phyloP scores from a whole-genome alignment of 2,113 vertebrate species.

The Rhinichthys klamathensis region DNA sequence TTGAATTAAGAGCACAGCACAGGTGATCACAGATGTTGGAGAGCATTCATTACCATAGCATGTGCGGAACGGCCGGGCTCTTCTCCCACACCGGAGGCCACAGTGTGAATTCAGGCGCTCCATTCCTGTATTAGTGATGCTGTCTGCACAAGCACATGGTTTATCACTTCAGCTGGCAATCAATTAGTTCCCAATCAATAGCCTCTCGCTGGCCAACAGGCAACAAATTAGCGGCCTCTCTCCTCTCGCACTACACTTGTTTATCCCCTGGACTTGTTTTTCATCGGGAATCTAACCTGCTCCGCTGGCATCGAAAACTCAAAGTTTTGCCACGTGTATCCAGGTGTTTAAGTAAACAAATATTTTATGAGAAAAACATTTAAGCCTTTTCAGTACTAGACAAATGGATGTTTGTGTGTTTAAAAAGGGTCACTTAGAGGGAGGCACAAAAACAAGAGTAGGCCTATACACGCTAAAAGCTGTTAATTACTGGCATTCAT shows the following conservation, averaged over 20 bases:
- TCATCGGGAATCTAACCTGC: slow-evolving; percentile 10
- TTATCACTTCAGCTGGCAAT: slow-evolving; percentile 57
- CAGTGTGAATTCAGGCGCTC: slow-evolving; percentile 30
- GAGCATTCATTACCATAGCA: slow-evolving; percentile 20
- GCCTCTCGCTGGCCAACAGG: slow-evolving; percentile 44
- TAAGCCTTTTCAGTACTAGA: background rate
- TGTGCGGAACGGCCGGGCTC: slow-evolving; percentile 7
- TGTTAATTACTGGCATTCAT: slow-evolving; percentile 17
- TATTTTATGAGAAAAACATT: background rate
- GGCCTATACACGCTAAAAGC: background rate
- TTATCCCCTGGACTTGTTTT: slow-evolving; percentile 39
- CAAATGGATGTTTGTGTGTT: background rate
- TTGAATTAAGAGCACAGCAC: slow-evolving; percentile 26
- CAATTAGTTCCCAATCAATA: slow-evolving; percentile 57
- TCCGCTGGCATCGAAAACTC: background rate
- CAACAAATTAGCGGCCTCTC: slow-evolving; percentile 53
- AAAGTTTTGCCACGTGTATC: background rate
- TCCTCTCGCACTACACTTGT: slow-evolving; percentile 40
- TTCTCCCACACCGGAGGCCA: slow-evolving; percentile 14
- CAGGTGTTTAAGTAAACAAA: slow-evolving; percentile 34
- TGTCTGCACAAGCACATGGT: slow-evolving; percentile 49
- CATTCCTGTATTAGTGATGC: slow-evolving; percentile 40
- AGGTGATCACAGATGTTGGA: slow-evolving; percentile 33
- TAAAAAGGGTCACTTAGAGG: background rate
- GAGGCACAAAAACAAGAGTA: background rate